These are phyloP conservation scores for Tetraneura akinire DNA, from an alignment of 1,140 invertebrate genomes.

Conservation along the genomic window DNA sequence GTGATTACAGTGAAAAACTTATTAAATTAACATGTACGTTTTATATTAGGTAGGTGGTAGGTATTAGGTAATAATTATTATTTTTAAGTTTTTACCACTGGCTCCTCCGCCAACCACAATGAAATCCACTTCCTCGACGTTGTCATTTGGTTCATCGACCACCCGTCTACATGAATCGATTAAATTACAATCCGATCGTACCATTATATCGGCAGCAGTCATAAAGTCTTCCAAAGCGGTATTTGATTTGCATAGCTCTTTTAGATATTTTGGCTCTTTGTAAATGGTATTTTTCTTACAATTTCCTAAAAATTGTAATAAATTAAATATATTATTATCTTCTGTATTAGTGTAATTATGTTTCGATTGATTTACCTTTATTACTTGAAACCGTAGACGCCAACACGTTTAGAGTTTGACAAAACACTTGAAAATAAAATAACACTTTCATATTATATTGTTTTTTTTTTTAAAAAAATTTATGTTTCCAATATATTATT, in stretches of 20 bases:
- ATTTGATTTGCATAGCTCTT: not conserved
- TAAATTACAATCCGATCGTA: conserved; percentile 62
- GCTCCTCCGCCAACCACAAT: conserved; percentile 56
- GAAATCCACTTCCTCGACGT: conserved; percentile 57
- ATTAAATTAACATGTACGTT: too few species aligned
- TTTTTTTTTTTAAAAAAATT: not conserved
- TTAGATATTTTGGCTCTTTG: not conserved
- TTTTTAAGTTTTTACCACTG: conserved; percentile 51
- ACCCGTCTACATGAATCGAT: conserved; percentile 60
- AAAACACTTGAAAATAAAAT: not conserved
- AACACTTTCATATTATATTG: not conserved
- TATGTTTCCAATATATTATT: not conserved
- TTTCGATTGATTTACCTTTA: not conserved
- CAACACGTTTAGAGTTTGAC: not conserved
- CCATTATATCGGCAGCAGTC: conserved; percentile 59
- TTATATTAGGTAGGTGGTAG: too few species aligned
- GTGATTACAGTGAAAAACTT: too few species aligned
- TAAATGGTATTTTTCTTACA: not conserved
- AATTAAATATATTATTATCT: not conserved
- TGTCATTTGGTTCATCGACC: not conserved
- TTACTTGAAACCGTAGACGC: not conserved
- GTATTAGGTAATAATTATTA: too few species aligned
- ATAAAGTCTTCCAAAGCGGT: conserved; percentile 59
- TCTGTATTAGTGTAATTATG: too few species aligned
- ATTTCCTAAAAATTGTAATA: not conserved